These are phyloP conservation scores for Calvadosia cruxmelitensis DNA, from an alignment of 30 jellyfish, hydroid and myxozoan species.

Conservation along the genomic window DNA sequence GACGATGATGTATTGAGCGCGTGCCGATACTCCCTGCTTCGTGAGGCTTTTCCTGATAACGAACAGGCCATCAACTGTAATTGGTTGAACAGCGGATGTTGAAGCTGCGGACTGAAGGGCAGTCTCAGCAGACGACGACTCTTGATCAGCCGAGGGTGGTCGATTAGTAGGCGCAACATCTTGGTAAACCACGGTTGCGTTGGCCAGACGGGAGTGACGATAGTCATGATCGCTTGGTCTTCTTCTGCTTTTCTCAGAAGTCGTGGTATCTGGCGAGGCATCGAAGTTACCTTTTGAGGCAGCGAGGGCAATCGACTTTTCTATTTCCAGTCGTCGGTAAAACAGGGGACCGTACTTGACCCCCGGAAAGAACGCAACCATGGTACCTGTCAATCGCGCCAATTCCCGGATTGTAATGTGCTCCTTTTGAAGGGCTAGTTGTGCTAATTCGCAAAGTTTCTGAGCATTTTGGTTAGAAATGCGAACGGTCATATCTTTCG, in stretches of 20 bases:
- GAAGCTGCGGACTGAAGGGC: background rate
- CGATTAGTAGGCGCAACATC: background rate
- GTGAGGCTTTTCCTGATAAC: background rate
- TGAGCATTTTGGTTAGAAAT: too few relatives aligned
- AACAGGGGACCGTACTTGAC: conserved; percentile 15
- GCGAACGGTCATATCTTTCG: too few relatives aligned
- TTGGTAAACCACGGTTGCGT: conserved; percentile 7
- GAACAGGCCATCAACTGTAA: background rate
- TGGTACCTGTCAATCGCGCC: too few relatives aligned
- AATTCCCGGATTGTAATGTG: too few relatives aligned
- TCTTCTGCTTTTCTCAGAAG: background rate
- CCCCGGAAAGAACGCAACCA: conserved; percentile 27
- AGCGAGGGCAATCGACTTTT: background rate
- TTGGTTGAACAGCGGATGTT: background rate
- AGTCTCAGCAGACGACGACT: background rate
- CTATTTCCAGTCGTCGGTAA: conserved; percentile 11
- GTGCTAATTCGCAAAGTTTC: too few relatives aligned
- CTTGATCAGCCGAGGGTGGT: background rate
- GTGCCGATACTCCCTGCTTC: background rate
- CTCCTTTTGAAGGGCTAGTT: too few relatives aligned
- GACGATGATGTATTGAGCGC: background rate
- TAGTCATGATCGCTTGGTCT: conserved; percentile 11
- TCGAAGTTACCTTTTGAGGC: conserved; percentile 5
- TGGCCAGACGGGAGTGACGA: conserved; percentile 3
- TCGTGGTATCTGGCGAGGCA: conserved; percentile 3